Evolutionary conservation across 2,113 vertebrate genomes (phyloP).

Genomic region (Vulpes ferrilata): DNA sequence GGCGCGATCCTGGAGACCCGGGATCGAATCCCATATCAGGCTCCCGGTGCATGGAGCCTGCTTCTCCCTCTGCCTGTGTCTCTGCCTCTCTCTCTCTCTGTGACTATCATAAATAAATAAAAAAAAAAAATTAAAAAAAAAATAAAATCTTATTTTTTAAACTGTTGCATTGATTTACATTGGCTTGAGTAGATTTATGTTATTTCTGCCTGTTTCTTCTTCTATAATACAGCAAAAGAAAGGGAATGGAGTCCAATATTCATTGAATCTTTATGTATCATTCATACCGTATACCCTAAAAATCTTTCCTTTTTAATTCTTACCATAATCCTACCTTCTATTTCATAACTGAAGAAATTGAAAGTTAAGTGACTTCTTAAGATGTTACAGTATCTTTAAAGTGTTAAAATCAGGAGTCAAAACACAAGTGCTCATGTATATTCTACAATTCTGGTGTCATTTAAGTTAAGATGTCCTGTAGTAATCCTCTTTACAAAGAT

Average conservation of each 20-base stretch:
- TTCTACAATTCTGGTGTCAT: neutral
- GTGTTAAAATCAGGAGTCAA: neutral
- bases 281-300: neutral
- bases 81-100: too few species aligned
- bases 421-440: neutral
- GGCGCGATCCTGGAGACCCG: too few species aligned
- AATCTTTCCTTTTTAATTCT: neutral
- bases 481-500: neutral
- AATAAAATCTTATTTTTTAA: slow-evolving; percentile 11
- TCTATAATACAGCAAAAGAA: neutral
- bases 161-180: neutral
- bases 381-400: neutral
- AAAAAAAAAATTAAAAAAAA: too few species aligned
- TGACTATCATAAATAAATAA: too few species aligned
- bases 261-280: neutral
- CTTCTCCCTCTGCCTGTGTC: too few species aligned
- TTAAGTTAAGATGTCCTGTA: neutral
- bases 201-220: neutral
- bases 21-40: too few species aligned
- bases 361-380: neutral
- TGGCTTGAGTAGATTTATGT: too few species aligned
- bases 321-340: neutral
- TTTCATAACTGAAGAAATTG: slow-evolving; percentile 13
- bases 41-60: too few species aligned
- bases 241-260: neutral